A percentile compares a stretch with the other conserved stretches of the same genome.
These are phyloP conservation scores for Polia nebulosa DNA, from an alignment of 2,888 invertebrate species.

Conservation along the genomic window DNA sequence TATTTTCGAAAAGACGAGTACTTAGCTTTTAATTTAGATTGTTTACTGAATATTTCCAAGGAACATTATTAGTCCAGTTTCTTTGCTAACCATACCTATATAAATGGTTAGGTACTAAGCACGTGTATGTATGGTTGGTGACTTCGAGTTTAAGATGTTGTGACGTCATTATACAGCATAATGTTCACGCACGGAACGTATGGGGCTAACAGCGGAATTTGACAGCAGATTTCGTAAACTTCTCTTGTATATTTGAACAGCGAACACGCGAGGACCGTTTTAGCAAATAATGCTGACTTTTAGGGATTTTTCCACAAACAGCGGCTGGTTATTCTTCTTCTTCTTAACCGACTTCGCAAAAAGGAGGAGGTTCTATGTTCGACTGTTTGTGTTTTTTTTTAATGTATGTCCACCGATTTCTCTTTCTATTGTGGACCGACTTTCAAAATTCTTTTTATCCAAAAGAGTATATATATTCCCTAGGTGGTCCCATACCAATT, in stretches of 20 bases:
- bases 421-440: too few species aligned
- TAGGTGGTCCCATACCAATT: too few species aligned
- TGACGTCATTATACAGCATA: slow-evolving; percentile 1
- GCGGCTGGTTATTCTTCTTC: background rate
- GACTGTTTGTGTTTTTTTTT: too few species aligned
- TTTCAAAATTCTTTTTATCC: too few species aligned
- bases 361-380: too few species aligned
- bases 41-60: too few species aligned
- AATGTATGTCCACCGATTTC: too few species aligned
- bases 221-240: background rate
- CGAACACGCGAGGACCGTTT: background rate
- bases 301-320: background rate
- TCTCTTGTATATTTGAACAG: background rate
- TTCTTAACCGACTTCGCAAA: too few species aligned
- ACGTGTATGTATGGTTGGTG: background rate
- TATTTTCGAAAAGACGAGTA: too few species aligned
- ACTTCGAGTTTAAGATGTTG: background rate
- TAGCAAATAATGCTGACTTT: background rate
- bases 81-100: background rate
- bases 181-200: slow-evolving; percentile 6
- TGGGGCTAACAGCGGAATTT: background rate
- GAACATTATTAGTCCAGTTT: background rate
- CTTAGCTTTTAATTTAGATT: too few species aligned
- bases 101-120: background rate
- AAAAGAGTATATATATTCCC: too few species aligned